Percentiles rank a stretch among this genome's conserved stretches.
phyloP scores from a whole-genome alignment of 1,140 invertebrate genomes.

The Apis dorsata region DNA sequence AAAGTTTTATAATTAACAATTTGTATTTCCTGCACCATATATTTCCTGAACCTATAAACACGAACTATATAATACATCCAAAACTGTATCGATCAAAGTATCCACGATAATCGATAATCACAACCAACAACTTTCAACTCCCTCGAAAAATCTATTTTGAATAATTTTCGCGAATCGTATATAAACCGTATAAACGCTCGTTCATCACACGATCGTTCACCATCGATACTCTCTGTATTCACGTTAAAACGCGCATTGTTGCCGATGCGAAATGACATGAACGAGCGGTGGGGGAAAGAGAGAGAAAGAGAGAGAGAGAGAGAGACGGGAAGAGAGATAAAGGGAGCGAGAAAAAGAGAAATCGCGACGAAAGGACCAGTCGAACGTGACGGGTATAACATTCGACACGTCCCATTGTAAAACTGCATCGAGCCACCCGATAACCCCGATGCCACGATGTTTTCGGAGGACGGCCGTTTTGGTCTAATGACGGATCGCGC shows the following conservation, averaged over 20 bases:
- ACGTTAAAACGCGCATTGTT: background rate
- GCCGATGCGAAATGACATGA: background rate
- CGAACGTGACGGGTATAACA: constrained; percentile 46
- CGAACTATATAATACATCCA: too few species aligned
- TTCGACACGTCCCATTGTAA: constrained; percentile 35
- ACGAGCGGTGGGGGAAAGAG: background rate
- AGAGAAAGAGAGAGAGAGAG: too few species aligned
- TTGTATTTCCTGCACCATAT: too few species aligned
- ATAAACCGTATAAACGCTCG: background rate
- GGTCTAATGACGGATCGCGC: constrained; percentile 57
- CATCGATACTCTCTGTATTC: background rate
- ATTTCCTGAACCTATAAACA: too few species aligned
- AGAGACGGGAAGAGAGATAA: constrained; percentile 2
- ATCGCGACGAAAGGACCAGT: constrained; percentile 33
- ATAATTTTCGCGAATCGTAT: background rate
- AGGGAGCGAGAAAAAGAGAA: too few species aligned
- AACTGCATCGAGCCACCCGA: constrained; percentile 18
- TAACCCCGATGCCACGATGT: constrained; percentile 8
- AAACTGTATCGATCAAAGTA: too few species aligned
- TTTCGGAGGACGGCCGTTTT: constrained; percentile 44
- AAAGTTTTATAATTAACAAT: too few species aligned
- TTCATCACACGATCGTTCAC: background rate
- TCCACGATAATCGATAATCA: too few species aligned
- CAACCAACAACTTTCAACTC: background rate
- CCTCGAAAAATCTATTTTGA: background rate